Evolutionary conservation across 1,140 invertebrate species (phyloP), one percentile per base, ranked within the genome.

Genomic region (Drosophila neocordata): DNA sequence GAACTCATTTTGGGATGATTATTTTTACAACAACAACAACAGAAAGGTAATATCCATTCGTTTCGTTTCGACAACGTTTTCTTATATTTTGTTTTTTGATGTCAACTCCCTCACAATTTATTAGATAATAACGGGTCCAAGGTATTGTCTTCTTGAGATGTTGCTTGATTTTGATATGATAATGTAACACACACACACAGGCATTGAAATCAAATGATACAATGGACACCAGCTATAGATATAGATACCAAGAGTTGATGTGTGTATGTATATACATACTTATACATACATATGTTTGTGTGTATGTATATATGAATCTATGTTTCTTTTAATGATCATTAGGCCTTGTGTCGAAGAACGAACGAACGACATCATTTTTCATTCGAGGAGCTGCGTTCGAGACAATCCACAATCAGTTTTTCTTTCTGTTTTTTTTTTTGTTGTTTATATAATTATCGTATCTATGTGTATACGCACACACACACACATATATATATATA

Each of bases 101-200:
- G 83, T 87, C 78, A 82, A 85, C 82, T 85, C 82, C 82, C 82
- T 82, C 82, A 85, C 82, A 85, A 82, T 85, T 78, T 87, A 78
- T 85, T 78, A 85, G 78, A 85, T 85, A 85, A 85, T 83, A 67
- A 67, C 65, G 55, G 60, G n/a, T 31, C 24, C 57, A 57, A 53
- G 53, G 65, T 82, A 74, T 85, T 85, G 82, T 85, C 56, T 84
- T 87, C 78, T 87, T 87, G 58, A 66, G 60, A 87, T 67, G 78
- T 56, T 77, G 82, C 65, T 27, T 70, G 77, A 65, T 69, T 77
- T 65, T 84, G 82, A 87, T 85, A 85, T 88, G 82, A 85, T 85
- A 85, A 85, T 85, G 77, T 41, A 59, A 31, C 61, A 65, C 48
- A 69, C 37, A 72, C 55, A 69, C 22, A 56, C 65, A 66, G 31